These are phyloP conservation scores for Metopolophium dirhodum DNA, from an alignment of 1,140 invertebrate species.

Conservation along the genomic window DNA sequence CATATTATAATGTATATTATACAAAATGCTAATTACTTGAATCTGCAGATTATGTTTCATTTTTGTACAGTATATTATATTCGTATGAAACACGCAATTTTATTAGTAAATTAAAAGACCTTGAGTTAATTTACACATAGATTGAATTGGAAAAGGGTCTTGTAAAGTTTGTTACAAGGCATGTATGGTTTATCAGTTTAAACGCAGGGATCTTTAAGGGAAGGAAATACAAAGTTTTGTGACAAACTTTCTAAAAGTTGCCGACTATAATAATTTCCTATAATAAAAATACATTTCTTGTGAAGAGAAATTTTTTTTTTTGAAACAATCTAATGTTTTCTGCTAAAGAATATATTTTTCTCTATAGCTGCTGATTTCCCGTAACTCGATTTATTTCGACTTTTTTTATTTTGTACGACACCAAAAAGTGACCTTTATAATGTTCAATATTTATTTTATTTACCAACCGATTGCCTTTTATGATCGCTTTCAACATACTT, in stretches of 20 bases:
- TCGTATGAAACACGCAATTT: background rate
- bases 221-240: constrained; percentile 1
- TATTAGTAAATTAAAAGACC: constrained; percentile 8
- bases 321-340: constrained; percentile 35
- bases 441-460: constrained; percentile 27
- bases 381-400: constrained; percentile 38
- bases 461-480: background rate
- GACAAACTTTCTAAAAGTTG: constrained; percentile 35
- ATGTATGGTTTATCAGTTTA: background rate
- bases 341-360: constrained; percentile 29
- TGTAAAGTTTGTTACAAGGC: background rate
- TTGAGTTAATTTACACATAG: constrained; percentile 29
- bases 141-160: background rate
- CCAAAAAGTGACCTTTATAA: constrained; percentile 23
- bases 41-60: background rate
- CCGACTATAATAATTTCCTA: constrained; percentile 27
- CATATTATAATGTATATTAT: background rate
- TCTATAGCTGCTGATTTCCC: constrained; percentile 39
- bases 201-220: background rate
- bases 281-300: constrained; percentile 16
- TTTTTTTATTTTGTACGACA: background rate
- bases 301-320: background rate
- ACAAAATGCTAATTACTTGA: background rate
- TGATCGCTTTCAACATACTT: background rate
- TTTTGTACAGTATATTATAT: background rate